Base-by-base conservation (phyloP, 2,797 vertebrate genomes). In the Macrochelys suwanniensis region DNA sequence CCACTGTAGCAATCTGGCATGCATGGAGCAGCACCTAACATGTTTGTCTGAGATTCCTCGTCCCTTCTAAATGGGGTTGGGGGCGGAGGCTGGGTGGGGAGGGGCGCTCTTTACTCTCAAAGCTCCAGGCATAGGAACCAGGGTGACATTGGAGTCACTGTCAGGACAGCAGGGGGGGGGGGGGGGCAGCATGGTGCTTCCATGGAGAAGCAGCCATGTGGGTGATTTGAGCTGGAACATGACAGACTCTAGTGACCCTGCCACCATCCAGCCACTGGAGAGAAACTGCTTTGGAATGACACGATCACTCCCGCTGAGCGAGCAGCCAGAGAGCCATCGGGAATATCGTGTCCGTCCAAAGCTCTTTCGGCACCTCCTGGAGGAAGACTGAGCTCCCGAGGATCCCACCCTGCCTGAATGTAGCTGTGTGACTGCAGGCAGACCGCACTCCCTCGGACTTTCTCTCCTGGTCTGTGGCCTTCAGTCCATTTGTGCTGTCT, bases 221-320 rank as follows among this genome's bases (percentile, higher is more conserved):
- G 21, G 10, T 23, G 31, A 65, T 65, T 17, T 65, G 15, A 65
- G 33, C 61, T 19, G 61, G 7, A 19, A 68, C 17, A n/a, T n/a
- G 61, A 65, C 26, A 56, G 9, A 56, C 8, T 23, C 54, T 25
- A 56, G 53, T 5, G 19, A 53, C 53, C 16, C 54, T 25, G 23
- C 54, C 54, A 25, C 23, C 54, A 25, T 25, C 54, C 19, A 10
- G 56, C 21, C 5, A 3, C 56, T 26, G 59, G 33, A 2, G 65
- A 95, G 98, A 98, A 96, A 98, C 88, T 92, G 98, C 99, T 99
- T 99, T 98, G 98, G 98, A 99, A 99, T 99, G 99, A 99, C 99
- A 99, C 99, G 99, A 99, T 99, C 99, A 99, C 99, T 99, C 99
- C 99, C 99, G 99, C 99, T 99, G 99, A 99, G 99, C 99, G 56